These are phyloP conservation scores for Drosophila ananassae DNA, from an alignment of 1,140 invertebrate species.

Conservation along the genomic window DNA sequence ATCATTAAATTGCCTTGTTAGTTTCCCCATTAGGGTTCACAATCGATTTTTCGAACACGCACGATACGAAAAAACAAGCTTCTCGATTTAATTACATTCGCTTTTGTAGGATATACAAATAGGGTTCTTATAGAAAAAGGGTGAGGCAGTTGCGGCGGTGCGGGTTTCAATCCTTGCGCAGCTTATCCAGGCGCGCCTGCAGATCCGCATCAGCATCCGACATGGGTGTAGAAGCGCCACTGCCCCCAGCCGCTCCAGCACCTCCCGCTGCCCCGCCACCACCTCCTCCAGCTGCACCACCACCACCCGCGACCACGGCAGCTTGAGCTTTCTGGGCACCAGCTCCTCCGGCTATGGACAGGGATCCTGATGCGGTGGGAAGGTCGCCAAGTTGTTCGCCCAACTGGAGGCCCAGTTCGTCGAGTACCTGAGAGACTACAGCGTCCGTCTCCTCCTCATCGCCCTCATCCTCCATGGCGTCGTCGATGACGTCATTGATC, in stretches of 20 bases:
- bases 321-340: slow-evolving; percentile 84
- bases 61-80: slow-evolving; percentile 22
- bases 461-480: slow-evolving; percentile 98
- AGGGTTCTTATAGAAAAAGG: slow-evolving; percentile 36
- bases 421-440: slow-evolving; percentile 96
- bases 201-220: slow-evolving; percentile 97
- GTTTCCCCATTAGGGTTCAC: not conserved
- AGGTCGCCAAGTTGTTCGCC: slow-evolving; percentile 94
- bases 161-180: slow-evolving; percentile 91
- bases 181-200: slow-evolving; percentile 96
- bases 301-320: slow-evolving; percentile 85
- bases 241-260: slow-evolving; percentile 84
- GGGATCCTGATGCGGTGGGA: slow-evolving; percentile 86
- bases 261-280: slow-evolving; percentile 85
- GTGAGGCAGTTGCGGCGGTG: slow-evolving; percentile 39
- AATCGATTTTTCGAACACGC: slow-evolving; percentile 36
- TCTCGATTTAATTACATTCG: slow-evolving; percentile 57
- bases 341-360: slow-evolving; percentile 77
- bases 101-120: slow-evolving; percentile 33
- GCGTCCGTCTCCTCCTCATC: slow-evolving; percentile 99
- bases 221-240: slow-evolving; percentile 86
- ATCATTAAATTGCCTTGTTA: not conserved
- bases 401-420: slow-evolving; percentile 98
- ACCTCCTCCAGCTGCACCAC: slow-evolving; percentile 84
- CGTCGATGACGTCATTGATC: slow-evolving; percentile 99